Evolutionary conservation across 2,888 invertebrate genomes (phyloP), one percentile per base, ranked within the genome.

Genomic region (Hirudinaria manillensis): DNA sequence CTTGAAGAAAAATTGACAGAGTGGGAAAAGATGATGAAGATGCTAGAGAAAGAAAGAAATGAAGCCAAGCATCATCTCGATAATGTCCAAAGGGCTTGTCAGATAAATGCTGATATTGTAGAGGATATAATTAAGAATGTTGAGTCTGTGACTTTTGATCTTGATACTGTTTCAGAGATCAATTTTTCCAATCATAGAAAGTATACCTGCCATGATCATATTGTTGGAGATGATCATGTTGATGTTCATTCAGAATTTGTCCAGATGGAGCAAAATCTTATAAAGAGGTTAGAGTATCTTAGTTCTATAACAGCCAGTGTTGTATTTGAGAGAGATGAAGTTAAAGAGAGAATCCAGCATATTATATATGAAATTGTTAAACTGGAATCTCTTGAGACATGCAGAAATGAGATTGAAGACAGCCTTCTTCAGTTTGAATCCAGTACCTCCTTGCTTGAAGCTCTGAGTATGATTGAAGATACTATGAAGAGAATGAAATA

Each of bases 21-120:
- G 77, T 84, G 84, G 83, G 83, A 83, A 68, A 79, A 79, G 70
- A 77, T 83, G 77, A 83, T 83, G 81, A 77, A 79, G 13, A 81
- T 83, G 80, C 76, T 83, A 74, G 70, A 77, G 53, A 67, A 38
- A 21, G 78, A 79, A 53, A 74, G 76, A 19, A 76, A 77, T 21
- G 36, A 67, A 13, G 34, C 77, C 36, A 74, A 79, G 51, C 45
- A 36, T 29, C 77, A 78, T 16, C 56, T 78, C 2, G 13, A 36
- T 24, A 45, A 73, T 34, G 45, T 76, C 51, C 72, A 75, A 34
- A 67, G 76, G 61, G 34, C 72, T 21, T 75, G 71, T 34, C 21
- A 53, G 4, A 34, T 34, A n/a, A 45, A 53, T 29, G 55, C 45
- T 13, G 67, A 70, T 16, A 75, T 78, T n/a, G 67, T 79, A 19